Evolutionary conservation across 2,113 vertebrate genomes (phyloP).

Genomic region (Poeciliopsis prolifica): DNA sequence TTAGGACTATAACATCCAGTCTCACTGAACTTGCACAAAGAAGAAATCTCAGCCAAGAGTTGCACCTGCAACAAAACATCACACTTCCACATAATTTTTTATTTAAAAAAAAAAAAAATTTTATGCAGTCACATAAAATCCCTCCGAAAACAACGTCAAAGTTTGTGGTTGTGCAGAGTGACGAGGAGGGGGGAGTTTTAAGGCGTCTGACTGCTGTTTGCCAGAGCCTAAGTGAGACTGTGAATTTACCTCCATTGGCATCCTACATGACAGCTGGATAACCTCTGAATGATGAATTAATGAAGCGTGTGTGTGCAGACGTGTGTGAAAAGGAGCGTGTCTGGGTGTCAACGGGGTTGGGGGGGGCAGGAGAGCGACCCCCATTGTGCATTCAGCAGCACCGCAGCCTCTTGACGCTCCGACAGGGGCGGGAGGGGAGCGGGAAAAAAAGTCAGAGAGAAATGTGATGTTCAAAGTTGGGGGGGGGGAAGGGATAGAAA

Average conservation of each 20-base stretch:
- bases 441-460: not conserved
- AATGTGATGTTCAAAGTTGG: not conserved
- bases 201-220: not conserved
- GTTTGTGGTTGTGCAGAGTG: too few species aligned
- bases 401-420: slow-evolving; percentile 6
- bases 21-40: too few species aligned
- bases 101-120: too few species aligned
- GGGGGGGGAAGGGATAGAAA: not conserved
- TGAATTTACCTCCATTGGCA: not conserved
- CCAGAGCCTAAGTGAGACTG: not conserved
- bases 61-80: too few species aligned
- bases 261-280: slow-evolving; percentile 29
- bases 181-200: not conserved
- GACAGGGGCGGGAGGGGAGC: not conserved
- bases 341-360: slow-evolving; percentile 14
- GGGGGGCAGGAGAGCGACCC: slow-evolving; percentile 4
- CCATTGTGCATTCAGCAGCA: slow-evolving; percentile 31
- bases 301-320: not conserved
- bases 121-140: not conserved
- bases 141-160: not conserved
- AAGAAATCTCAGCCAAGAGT: too few species aligned
- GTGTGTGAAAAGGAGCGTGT: slow-evolving; percentile 12
- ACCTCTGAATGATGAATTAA: slow-evolving; percentile 32
- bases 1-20: not conserved
- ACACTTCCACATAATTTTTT: too few species aligned